Base-by-base conservation (phyloP, 2,113 vertebrate genomes). In the Corynorhinus townsendii region DNA sequence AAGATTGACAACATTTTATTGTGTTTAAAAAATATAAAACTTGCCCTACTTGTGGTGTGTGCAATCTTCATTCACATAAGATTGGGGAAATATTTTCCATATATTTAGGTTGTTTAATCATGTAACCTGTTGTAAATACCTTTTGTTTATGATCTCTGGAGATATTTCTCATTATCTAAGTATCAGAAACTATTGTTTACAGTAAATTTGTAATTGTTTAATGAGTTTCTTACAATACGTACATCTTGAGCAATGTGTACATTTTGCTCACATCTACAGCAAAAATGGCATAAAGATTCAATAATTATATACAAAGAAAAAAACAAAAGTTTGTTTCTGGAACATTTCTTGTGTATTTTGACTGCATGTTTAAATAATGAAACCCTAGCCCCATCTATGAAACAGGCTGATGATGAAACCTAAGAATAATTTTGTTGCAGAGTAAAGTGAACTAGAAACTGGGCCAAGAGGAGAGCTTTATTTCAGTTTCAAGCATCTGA, bases 371-470 rank as follows among this genome's bases (percentile, higher is more conserved):
- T 64, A 95, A 96, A 75, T 93, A 91, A 93, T 64, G 47, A 96
- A 97, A 89, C 5, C 5, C 56, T 95, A 92, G 80, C 30, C 33
- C 40, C 72, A 54, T 35, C 83, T 92, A 86, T 92, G 89, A 95
- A 93, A 95, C 72, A 90, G 89, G 71, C 38, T 14, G 7, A 64
- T 72, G 68, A 88, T 94, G 88, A 92, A 92, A 71, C 40, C 69
- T 68, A 88, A 77, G 90, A 96, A 91, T 91, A 92, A 95, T 96
- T 96, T 88, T 86, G 77, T 89, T 86, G 64, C 20, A 24, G 69
- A 95, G 83, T 96, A 92, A 90, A 80, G 80, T 64, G 90, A 93
- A 94, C 49, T 92, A 96, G 88, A 89, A 89, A 91, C 52, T 93
- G 64, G 92, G 69, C 75, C 69, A 80, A 92, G 59, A 95, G 62